Evolutionary conservation across 2,113 vertebrate species (phyloP).

Genomic region (Halcyon malimbica): DNA sequence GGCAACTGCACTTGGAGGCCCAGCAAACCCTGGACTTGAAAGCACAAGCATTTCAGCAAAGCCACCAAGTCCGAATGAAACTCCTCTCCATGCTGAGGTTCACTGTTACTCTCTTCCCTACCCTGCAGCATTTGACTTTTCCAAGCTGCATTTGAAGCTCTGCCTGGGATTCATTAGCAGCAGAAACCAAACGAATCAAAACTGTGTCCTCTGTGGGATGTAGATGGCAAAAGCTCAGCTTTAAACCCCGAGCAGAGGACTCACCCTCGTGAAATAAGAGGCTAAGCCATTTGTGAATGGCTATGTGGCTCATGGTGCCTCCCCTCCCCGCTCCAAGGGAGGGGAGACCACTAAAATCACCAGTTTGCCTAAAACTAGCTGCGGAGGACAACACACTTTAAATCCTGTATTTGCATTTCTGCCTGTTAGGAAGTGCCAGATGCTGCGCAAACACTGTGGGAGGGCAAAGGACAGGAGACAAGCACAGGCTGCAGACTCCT

Average conservation of each 20-base stretch:
- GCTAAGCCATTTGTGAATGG: not conserved
- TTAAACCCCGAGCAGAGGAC: not conserved
- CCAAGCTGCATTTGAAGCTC: not conserved
- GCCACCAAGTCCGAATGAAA: not conserved
- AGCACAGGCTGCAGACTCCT: not conserved
- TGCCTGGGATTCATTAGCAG: not conserved
- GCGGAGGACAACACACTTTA: not conserved
- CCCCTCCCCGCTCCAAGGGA: not conserved
- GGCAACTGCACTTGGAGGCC: not conserved
- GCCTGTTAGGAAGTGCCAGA: not conserved
- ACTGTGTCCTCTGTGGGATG: not conserved
- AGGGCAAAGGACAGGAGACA: not conserved
- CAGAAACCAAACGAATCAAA: not conserved
- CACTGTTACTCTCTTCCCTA: not conserved
- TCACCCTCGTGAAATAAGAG: not conserved
- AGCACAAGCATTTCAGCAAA: not conserved
- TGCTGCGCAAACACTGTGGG: not conserved
- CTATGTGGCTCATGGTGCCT: not conserved
- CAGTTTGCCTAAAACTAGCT: not conserved
- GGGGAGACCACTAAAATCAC: not conserved
- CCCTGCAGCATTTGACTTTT: not conserved
- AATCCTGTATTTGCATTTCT: not conserved
- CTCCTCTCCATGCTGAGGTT: not conserved
- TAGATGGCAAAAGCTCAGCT: not conserved
- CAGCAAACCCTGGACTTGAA: not conserved